phyloP scores from a whole-genome alignment of 2,113 vertebrate species.

The Salminus brasiliensis region DNA sequence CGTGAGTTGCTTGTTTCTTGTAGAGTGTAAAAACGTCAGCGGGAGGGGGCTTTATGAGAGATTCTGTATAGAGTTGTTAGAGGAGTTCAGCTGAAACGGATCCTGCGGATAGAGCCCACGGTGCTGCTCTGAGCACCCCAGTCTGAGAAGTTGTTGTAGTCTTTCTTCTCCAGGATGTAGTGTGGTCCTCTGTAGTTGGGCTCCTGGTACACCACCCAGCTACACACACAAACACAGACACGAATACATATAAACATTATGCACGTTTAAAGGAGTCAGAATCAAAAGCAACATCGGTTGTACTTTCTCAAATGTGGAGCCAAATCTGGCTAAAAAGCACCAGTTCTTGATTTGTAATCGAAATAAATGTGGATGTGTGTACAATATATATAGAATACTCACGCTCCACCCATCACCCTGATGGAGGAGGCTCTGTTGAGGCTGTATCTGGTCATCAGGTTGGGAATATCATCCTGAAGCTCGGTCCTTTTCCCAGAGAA shows the following conservation, averaged over 20 bases:
- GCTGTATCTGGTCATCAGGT: constrained; percentile 74
- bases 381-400: too few relatives aligned
- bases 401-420: constrained; percentile 71
- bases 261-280: too few relatives aligned
- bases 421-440: constrained; percentile 73
- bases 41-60: neutral
- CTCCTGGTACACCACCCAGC: constrained; percentile 79
- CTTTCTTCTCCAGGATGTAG: constrained; percentile 75
- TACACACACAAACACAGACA: constrained; percentile 33
- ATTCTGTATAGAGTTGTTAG: constrained; percentile 20
- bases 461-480: constrained; percentile 74
- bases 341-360: too few relatives aligned
- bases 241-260: too few relatives aligned
- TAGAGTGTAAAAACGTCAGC: constrained; percentile 39
- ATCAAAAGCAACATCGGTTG: too few relatives aligned
- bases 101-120: constrained; percentile 73
- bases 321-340: too few relatives aligned
- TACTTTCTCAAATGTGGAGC: too few relatives aligned
- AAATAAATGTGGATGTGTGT: too few relatives aligned
- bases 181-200: constrained; percentile 78
- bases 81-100: constrained; percentile 71
- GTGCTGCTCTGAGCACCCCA: constrained; percentile 77
- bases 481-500: constrained; percentile 79
- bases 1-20: constrained; percentile 38
- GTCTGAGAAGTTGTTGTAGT: constrained; percentile 77